Percentiles rank a stretch among this genome's conserved stretches.
phyloP scores from a whole-genome alignment of 2,888 invertebrate species.

The Microplitis deprimator region DNA sequence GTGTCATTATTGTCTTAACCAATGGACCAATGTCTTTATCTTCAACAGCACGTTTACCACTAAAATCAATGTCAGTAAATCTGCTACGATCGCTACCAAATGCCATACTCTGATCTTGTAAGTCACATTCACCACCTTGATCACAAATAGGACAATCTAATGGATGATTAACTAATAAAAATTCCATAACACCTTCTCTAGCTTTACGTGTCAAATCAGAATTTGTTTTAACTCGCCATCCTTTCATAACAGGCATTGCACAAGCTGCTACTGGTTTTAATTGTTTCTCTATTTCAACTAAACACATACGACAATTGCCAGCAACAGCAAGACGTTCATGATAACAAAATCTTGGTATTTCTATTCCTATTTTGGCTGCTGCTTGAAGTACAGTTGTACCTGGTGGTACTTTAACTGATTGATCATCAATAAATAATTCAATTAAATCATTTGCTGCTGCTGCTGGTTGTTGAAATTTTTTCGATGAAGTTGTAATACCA shows the following conservation, averaged over 20 bases:
- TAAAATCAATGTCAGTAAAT: constrained; percentile 92
- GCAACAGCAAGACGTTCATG: constrained; percentile 98
- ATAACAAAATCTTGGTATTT: constrained; percentile 99
- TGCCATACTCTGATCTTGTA: constrained; percentile 99
- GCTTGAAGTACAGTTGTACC: constrained; percentile 98
- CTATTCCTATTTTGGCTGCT: constrained; percentile 94
- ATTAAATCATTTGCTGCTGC: constrained; percentile 80
- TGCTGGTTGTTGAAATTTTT: constrained; percentile 56
- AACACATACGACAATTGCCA: constrained; percentile 99
- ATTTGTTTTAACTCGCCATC: constrained; percentile 98
- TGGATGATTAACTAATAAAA: constrained; percentile 97
- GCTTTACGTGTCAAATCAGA: constrained; percentile 88
- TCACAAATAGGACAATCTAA: constrained; percentile 99
- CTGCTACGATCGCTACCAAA: constrained; percentile 96
- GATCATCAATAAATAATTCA: constrained; percentile 98
- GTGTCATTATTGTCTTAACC: constrained; percentile 98
- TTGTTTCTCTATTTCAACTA: constrained; percentile 99
- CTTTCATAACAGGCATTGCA: constrained; percentile 99
- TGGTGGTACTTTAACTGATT: constrained; percentile 92
- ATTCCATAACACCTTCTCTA: constrained; percentile 97
- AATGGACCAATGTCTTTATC: constrained; percentile 99
- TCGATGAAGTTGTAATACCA: too few species aligned
- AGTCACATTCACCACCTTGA: constrained; percentile 94
- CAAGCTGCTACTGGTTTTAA: constrained; percentile 99
- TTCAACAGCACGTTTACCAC: constrained; percentile 97